These are phyloP conservation scores for Hirudinaria manillensis DNA, from an alignment of 2,888 invertebrate species.

Conservation along the genomic window DNA sequence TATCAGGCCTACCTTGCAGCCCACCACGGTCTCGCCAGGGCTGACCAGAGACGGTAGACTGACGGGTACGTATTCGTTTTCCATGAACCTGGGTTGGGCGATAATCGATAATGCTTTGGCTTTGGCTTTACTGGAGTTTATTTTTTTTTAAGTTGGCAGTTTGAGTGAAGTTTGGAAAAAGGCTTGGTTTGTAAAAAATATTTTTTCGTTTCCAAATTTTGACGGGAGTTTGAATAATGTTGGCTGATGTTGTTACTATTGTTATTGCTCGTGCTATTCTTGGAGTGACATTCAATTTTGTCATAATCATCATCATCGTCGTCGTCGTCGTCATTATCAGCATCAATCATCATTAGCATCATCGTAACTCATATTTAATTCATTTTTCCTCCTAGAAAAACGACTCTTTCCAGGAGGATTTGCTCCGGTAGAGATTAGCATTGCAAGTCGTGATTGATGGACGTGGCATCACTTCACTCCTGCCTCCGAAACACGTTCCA, in stretches of 20 bases:
- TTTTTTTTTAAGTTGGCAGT: neutral
- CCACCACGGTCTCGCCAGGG: conserved; percentile 41
- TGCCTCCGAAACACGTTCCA: too few species aligned
- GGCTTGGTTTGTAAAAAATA: neutral
- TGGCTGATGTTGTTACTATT: neutral
- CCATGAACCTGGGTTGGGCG: conserved; percentile 64
- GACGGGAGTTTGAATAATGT: neutral
- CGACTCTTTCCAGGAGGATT: too few species aligned
- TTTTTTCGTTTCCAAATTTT: neutral
- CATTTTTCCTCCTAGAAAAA: too few species aligned
- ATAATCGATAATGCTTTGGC: too few species aligned
- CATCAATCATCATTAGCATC: neutral
- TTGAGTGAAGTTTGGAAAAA: neutral
- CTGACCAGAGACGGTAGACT: conserved; percentile 58
- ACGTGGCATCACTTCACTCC: too few species aligned
- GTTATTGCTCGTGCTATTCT: neutral
- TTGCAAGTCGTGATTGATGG: too few species aligned
- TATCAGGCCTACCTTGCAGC: conserved; percentile 39
- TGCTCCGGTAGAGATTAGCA: too few species aligned
- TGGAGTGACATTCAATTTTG: too few species aligned
- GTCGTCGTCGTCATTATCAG: conserved; percentile 5
- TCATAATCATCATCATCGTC: neutral
- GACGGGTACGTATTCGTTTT: conserved; percentile 63
- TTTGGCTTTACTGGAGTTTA: neutral
- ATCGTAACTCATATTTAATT: neutral